Percentiles rank a stretch among this genome's conserved stretches.
phyloP scores from a whole-genome alignment of 2,797 vertebrate genomes.

The Cyclopterus lumpus region DNA sequence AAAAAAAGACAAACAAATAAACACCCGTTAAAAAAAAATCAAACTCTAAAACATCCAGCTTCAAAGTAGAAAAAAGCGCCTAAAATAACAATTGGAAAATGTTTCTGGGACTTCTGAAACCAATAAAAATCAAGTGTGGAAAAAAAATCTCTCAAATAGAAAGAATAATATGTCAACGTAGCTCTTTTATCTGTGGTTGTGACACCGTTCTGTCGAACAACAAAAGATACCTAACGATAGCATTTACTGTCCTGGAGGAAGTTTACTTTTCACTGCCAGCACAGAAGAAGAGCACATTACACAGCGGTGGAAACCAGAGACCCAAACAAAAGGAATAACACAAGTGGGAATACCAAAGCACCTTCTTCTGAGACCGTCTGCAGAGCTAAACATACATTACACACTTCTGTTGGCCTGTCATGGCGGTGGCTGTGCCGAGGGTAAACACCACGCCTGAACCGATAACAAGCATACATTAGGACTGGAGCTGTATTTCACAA shows the following conservation, averaged over 20 bases:
- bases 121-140: conserved; percentile 66
- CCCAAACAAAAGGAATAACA: conserved; percentile 70
- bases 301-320: conserved; percentile 67
- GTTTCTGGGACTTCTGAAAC: conserved; percentile 74
- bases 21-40: conserved; percentile 47
- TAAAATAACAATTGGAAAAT: conserved; percentile 76
- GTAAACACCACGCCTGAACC: conserved; percentile 26
- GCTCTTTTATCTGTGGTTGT: conserved; percentile 75
- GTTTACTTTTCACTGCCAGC: conserved; percentile 67
- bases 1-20: conserved; percentile 55
- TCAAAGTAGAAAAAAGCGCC: conserved; percentile 58
- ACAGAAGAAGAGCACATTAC: conserved; percentile 54
- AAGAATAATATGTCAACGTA: conserved; percentile 61
- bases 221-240: conserved; percentile 79
- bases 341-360: conserved; percentile 67
- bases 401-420: conserved; percentile 43
- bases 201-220: conserved; percentile 82
- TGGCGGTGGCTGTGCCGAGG: conserved; percentile 32
- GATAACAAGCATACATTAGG: conserved; percentile 42
- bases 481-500: conserved; percentile 17
- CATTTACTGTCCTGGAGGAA: conserved; percentile 79
- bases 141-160: conserved; percentile 31
- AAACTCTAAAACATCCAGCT: conserved; percentile 59
- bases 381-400: conserved; percentile 59
- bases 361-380: conserved; percentile 51